Evolutionary conservation across 1,140 invertebrate species (phyloP).

Genomic region (Drosophila kikkawai): DNA sequence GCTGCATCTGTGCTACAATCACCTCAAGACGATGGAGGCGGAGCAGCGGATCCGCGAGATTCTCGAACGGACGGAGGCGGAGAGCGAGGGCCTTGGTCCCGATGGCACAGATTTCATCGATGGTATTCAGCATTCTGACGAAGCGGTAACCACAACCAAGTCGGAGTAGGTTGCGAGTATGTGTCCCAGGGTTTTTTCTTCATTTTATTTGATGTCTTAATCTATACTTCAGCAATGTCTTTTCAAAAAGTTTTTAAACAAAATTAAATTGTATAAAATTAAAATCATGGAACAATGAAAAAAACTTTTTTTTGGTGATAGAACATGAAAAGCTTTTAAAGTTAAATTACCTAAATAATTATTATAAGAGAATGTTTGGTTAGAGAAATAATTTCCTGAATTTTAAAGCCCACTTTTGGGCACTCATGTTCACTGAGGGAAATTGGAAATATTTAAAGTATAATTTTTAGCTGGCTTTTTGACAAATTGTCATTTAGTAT

Average conservation of each 20-base stretch:
- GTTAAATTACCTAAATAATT: not conserved
- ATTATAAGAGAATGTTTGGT: not conserved
- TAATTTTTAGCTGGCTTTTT: not conserved
- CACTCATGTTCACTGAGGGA: not conserved
- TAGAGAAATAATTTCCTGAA: not conserved
- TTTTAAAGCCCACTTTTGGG: slow-evolving; percentile 10
- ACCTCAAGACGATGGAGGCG: slow-evolving; percentile 69
- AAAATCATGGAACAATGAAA: not conserved
- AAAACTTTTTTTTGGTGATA: slow-evolving; percentile 4
- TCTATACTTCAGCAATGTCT: not conserved
- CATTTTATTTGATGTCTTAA: not conserved
- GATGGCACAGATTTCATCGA: slow-evolving; percentile 47
- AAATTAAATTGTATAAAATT: slow-evolving; percentile 3
- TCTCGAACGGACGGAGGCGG: slow-evolving; percentile 53
- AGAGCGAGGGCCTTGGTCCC: slow-evolving; percentile 18
- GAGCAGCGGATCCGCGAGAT: slow-evolving; percentile 70
- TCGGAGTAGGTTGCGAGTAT: slow-evolving; percentile 3
- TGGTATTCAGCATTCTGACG: slow-evolving; percentile 41
- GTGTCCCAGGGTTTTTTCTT: not conserved
- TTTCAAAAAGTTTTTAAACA: not conserved
- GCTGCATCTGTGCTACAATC: slow-evolving; percentile 75
- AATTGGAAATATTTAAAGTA: not conserved
- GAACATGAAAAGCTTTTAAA: not conserved
- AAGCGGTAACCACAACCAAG: slow-evolving; percentile 14
- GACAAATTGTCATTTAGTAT: too few species aligned